A percentile compares a stretch with the other conserved stretches of the same genome.
Evolutionary conservation across 2,113 vertebrate genomes (phyloP).

Genomic region (Amblyornis subalaris): DNA sequence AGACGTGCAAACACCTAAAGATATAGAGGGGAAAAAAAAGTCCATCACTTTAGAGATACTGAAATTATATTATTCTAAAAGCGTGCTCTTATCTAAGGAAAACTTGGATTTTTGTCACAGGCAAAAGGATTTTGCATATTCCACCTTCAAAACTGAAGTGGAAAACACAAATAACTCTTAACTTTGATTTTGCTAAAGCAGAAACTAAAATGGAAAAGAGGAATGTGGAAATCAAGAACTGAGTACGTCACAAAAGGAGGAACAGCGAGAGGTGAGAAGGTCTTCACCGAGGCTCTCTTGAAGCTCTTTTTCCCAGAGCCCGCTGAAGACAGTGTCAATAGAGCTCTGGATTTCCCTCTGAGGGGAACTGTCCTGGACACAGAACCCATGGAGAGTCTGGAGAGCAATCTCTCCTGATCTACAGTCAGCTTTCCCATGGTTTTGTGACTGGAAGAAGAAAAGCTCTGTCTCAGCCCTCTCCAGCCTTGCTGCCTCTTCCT

Average conservation of each 20-base stretch:
- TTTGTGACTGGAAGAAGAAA: neutral
- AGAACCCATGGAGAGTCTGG: neutral
- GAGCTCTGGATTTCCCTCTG: neutral
- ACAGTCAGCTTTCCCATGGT: neutral
- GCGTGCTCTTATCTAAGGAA: neutral
- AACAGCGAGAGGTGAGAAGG: neutral
- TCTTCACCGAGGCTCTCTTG: neutral
- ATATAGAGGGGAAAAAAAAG: neutral
- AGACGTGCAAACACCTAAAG: accelerated
- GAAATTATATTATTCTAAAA: neutral
- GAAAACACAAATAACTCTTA: neutral
- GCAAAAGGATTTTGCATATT: neutral
- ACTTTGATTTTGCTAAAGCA: neutral
- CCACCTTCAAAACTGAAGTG: neutral
- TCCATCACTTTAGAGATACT: neutral
- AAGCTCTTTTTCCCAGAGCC: neutral
- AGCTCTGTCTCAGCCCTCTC: neutral
- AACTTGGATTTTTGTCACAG: neutral
- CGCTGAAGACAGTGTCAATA: neutral
- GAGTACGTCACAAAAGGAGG: neutral
- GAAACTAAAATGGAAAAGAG: neutral
- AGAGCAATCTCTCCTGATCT: neutral
- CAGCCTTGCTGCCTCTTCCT: neutral
- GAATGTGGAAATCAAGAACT: neutral
- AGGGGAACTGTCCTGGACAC: neutral